Percentiles rank a stretch among this genome's conserved stretches.
Evolutionary conservation across 2,797 vertebrate species (phyloP).

Genomic region (Dendrocincla fuliginosa): DNA sequence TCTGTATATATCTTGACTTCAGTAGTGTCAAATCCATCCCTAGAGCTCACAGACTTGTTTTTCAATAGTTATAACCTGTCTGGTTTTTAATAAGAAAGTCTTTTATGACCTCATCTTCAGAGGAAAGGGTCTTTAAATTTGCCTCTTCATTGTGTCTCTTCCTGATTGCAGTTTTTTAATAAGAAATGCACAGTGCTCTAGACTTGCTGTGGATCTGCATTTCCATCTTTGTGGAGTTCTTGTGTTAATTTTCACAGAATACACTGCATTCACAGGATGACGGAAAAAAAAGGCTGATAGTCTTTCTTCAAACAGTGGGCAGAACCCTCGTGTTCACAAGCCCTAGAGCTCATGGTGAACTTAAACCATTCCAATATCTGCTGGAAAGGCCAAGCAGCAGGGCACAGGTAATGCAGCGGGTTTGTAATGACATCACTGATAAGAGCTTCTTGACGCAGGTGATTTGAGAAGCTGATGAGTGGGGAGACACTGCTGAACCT

Average conservation of each 20-base stretch:
- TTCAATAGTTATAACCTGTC: conserved; percentile 31
- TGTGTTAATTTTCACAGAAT: neutral
- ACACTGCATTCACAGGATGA: neutral
- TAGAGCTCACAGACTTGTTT: neutral
- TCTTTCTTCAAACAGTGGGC: neutral
- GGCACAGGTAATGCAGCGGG: neutral
- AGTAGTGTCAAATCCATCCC: neutral
- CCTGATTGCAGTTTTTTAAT: neutral
- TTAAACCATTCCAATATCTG: neutral
- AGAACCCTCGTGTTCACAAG: neutral
- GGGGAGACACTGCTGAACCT: neutral
- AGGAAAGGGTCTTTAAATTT: conserved; percentile 13
- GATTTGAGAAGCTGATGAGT: neutral
- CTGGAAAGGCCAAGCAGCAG: neutral
- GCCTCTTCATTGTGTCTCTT: neutral
- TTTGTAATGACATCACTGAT: neutral
- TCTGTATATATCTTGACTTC: neutral
- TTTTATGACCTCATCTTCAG: conserved; percentile 21
- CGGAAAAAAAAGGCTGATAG: neutral
- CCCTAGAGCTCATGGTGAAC: neutral
- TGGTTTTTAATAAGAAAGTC: conserved; percentile 31
- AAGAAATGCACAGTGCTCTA: neutral
- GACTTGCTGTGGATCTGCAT: neutral
- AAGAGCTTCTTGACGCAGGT: neutral
- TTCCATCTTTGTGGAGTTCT: neutral